Conservation (phyloP, 2,113 vertebrate genomes). For the Ophiodon elongatus region DNA sequence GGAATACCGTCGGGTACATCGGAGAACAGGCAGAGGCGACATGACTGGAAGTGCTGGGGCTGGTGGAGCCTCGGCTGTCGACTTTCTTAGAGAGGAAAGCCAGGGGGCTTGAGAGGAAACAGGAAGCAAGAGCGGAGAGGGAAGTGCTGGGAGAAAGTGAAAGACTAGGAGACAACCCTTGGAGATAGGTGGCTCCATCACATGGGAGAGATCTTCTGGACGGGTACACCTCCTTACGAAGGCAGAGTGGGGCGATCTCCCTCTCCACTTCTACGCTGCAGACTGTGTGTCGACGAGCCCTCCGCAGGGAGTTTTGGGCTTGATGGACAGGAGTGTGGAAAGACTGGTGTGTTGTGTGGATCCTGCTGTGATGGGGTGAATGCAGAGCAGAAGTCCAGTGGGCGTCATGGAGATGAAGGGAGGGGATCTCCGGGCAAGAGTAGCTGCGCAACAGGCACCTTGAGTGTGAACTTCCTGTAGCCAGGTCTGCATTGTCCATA, state of each 20-base stretch:
- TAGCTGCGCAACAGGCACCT: conserved; percentile 83
- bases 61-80: conserved; percentile 36
- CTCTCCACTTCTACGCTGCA: conserved; percentile 86
- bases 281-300: conserved; percentile 89
- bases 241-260: conserved; percentile 85
- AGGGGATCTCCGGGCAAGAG: conserved; percentile 87
- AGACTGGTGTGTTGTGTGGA: conserved; percentile 31
- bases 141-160: conserved; percentile 69
- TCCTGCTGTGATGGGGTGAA: conserved; percentile 57
- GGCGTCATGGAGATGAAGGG: conserved; percentile 52
- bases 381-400: conserved; percentile 33
- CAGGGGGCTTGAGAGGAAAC: conserved; percentile 82
- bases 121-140: conserved; percentile 70
- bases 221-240: conserved; percentile 93
- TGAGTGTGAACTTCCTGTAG: neutral
- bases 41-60: conserved; percentile 23
- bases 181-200: conserved; percentile 50
- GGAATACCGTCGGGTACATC: conserved; percentile 37
- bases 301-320: conserved; percentile 44
- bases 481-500: conserved; percentile 48
- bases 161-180: conserved; percentile 19
- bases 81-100: conserved; percentile 80
- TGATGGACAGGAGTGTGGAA: conserved; percentile 35
- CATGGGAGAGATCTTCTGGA: conserved; percentile 70
- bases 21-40: conserved; percentile 23